A percentile compares a stretch with the other conserved stretches of the same genome.
Evolutionary conservation across 2,888 invertebrate species (phyloP).

Genomic region (Coelinius sp.): DNA sequence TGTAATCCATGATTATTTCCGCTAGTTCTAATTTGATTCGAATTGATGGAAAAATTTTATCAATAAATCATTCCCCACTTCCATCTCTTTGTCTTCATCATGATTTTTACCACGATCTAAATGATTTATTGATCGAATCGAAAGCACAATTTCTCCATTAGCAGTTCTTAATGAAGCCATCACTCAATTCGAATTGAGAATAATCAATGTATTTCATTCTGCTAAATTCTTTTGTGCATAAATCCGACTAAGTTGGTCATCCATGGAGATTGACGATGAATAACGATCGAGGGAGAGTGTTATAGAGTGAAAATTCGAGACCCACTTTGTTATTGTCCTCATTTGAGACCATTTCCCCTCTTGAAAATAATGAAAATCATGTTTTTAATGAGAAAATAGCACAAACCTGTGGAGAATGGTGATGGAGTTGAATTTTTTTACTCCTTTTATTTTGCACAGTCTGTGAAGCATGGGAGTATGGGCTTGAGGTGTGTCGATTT

Average conservation of each 20-base stretch:
- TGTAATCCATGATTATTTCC: not conserved
- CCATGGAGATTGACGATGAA: constrained; percentile 14
- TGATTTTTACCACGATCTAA: no score
- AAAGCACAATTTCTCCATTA: not conserved
- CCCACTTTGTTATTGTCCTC: constrained; percentile 24
- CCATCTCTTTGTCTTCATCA: not conserved
- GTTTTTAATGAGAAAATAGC: not conserved
- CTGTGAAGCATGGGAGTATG: constrained; percentile 24
- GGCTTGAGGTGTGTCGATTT: constrained; percentile 10
- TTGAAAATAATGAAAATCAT: not conserved
- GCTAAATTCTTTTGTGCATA: not conserved
- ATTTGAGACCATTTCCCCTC: not conserved
- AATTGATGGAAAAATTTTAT: not conserved
- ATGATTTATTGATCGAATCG: not conserved
- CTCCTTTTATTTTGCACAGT: not conserved
- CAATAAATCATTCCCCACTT: not conserved
- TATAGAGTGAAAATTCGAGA: constrained; percentile 20
- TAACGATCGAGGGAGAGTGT: constrained; percentile 31
- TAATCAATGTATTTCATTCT: not conserved
- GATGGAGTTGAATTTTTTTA: not conserved
- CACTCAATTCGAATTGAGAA: not conserved
- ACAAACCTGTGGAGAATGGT: not conserved
- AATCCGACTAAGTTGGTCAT: not conserved
- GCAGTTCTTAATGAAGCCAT: not conserved
- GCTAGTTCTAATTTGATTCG: not conserved